A percentile compares a stretch with the other conserved stretches of the same genome.
Conservation (phyloP, 2,888 invertebrate genomes). For the Electrophaes corylata region DNA sequence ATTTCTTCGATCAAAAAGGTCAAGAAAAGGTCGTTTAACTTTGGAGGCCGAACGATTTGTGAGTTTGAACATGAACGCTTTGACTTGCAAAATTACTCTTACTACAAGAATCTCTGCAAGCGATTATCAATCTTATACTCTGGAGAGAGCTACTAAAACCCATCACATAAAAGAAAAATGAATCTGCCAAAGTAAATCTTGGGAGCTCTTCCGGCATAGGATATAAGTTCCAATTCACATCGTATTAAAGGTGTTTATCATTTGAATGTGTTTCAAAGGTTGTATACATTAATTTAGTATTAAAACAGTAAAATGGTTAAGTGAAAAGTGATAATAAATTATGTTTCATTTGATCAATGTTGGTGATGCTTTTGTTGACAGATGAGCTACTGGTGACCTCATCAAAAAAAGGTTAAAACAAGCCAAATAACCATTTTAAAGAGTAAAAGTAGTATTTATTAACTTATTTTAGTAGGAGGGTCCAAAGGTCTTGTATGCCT, state of each 20-base stretch:
- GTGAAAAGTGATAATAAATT: constrained; percentile 57
- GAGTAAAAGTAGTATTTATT: not conserved
- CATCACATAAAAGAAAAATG: not conserved
- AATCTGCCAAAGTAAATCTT: constrained; percentile 5
- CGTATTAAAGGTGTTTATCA: constrained; percentile 8
- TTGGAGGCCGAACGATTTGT: constrained; percentile 46
- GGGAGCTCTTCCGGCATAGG: not conserved
- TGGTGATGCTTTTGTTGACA: constrained; percentile 55
- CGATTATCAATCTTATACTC: constrained; percentile 14
- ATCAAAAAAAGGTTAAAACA: constrained; percentile 24
- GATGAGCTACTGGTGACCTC: constrained; percentile 52
- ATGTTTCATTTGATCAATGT: constrained; percentile 49
- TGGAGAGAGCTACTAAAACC: not conserved
- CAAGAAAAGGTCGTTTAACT: constrained; percentile 71
- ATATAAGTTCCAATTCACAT: not conserved
- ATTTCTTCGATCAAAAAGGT: constrained; percentile 58
- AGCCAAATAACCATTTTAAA: constrained; percentile 9
- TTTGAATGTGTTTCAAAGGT: constrained; percentile 1
- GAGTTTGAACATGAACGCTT: constrained; percentile 20
- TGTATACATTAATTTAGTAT: constrained; percentile 46
- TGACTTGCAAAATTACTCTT: constrained; percentile 20
- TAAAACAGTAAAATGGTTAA: constrained; percentile 42
- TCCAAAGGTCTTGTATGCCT: no score
- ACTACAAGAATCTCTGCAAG: not conserved
- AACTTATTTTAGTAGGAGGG: no score